Base-by-base conservation (phyloP, 2,888 invertebrate species). In the Orthosia incerta region DNA sequence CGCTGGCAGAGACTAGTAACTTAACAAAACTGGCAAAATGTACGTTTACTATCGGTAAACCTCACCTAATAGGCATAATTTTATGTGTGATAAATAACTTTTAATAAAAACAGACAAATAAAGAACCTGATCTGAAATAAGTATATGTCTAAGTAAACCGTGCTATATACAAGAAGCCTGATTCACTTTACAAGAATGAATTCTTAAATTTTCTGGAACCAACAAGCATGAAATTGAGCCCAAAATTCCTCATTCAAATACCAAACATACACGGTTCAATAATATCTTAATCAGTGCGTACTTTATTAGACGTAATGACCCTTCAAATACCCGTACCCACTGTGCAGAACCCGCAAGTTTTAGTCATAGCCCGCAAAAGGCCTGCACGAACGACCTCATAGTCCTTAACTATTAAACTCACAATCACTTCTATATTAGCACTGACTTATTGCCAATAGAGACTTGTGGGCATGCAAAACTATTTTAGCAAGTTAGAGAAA, bases 391-490 rank as follows among this genome's bases (percentile, higher is more conserved):
- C 80, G 86, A 86, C 85, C 85, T 76, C 74, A 68, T 80, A 68
- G 82, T 84, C 75, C 83, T 77, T 84, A 89, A 88, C 87, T 85
- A 86, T 85, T 81, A 75, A 80, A 80, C 76, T 77, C 77, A 78
- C 80, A 80, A 82, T 82, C 78, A 81, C 79, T 79, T 84, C 87
- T 84, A 81, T 87, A 87, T 87, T 84, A 81, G 76, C 80, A 76
- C 74, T 85, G 86, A 84, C 79, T 84, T 86, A 86, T 82, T 80
- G 86, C 83, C 89, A 86, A 87, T 87, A 76, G 84, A 83, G 77
- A 85, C 86, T 86, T 87, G 83, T 66, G 76, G 79, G 65, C 61
- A 80, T 76, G 67, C 67, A 74, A 76, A 79, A 81, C 78, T 83
- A 85, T 87, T 85, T 79, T 72, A 70, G 74, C 53, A 66, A 76